These are phyloP conservation scores for Tridacna gigas DNA, from an alignment of 2,888 invertebrate species.

Conservation along the genomic window DNA sequence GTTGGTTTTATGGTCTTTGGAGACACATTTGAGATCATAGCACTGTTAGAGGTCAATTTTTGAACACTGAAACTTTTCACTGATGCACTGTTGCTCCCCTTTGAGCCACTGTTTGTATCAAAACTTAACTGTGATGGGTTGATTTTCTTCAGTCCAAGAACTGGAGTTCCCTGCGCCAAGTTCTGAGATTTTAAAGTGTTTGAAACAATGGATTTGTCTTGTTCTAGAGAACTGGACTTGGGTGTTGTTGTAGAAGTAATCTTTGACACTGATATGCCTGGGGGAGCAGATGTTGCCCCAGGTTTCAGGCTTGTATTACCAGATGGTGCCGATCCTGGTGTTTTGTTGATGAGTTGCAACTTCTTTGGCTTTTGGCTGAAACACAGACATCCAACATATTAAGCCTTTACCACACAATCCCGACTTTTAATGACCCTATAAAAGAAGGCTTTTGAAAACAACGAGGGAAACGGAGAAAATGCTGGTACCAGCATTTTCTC, in stretches of 20 bases:
- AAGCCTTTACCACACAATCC: no score
- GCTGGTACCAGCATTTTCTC: no score
- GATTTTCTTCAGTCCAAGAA: conserved; percentile 33
- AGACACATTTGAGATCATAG: conserved; percentile 15
- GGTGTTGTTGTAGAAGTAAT: conserved; percentile 11
- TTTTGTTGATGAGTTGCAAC: conserved; percentile 63
- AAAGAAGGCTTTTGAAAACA: no score
- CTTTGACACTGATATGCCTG: conserved; percentile 39
- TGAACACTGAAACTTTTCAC: not conserved
- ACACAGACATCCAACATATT: no score
- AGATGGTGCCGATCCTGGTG: conserved; percentile 38
- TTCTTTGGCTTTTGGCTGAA: conserved; percentile 75
- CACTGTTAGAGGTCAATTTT: not conserved
- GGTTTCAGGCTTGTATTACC: conserved; percentile 3
- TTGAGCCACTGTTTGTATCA: conserved; percentile 26
- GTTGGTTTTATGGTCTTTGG: conserved; percentile 19
- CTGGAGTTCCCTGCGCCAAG: conserved; percentile 33
- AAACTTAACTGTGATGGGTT: conserved; percentile 64
- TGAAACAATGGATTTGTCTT: not conserved
- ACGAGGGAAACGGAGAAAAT: no score
- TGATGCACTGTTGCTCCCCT: not conserved
- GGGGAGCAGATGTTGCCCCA: conserved; percentile 37
- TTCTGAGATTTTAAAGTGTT: not conserved
- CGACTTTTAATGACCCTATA: no score
- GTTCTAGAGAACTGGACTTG: not conserved